Percentiles rank a stretch among this genome's conserved stretches.
These are phyloP conservation scores for Aphaenogaster ashmeadi DNA, from an alignment of 1,140 invertebrate genomes.

Conservation along the genomic window DNA sequence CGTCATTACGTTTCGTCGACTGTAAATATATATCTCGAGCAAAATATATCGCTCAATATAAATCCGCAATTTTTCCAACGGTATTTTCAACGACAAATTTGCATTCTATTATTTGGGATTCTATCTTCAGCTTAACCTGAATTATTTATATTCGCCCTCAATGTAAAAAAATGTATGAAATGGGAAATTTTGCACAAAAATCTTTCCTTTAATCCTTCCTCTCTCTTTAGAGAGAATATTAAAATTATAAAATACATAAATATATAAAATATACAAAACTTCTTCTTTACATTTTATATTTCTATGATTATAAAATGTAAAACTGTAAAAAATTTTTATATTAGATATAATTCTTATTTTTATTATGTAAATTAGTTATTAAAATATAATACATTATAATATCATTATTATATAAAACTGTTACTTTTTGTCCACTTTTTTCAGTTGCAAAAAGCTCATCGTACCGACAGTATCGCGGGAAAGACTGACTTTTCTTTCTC, in stretches of 20 bases:
- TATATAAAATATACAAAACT: not conserved
- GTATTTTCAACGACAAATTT: not conserved
- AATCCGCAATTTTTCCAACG: not conserved
- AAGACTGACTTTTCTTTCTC: not conserved
- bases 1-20: not conserved
- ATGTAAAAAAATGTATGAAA: not conserved
- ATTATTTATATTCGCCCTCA: not conserved
- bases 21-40: not conserved
- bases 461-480: not conserved
- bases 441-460: not conserved
- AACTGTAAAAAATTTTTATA: not conserved
- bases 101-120: not conserved
- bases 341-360: not conserved
- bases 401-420: not conserved
- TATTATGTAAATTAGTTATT: not conserved
- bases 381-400: not conserved
- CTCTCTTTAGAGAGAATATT: not conserved
- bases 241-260: not conserved
- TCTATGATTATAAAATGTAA: not conserved
- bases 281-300: not conserved
- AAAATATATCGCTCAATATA: not conserved
- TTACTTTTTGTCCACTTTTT: not conserved
- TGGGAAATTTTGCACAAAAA: not conserved
- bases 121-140: not conserved
- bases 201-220: not conserved